These are phyloP conservation scores for Xenotilapia longispinis DNA, from an alignment of 2,113 vertebrate genomes.

Conservation along the genomic window DNA sequence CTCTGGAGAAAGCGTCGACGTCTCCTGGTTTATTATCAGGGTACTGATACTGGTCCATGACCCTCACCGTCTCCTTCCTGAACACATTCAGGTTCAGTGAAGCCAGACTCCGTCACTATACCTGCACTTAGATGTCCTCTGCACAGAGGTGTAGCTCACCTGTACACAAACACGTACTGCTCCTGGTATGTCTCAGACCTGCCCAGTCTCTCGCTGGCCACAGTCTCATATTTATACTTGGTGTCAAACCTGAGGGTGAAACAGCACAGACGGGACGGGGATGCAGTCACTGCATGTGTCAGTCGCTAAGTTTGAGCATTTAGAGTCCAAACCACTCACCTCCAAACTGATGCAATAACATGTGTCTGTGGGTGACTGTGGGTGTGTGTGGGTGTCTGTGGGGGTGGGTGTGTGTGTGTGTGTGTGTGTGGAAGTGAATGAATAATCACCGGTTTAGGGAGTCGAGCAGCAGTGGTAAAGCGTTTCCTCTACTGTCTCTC, in stretches of 20 bases:
- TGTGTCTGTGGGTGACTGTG: neutral
- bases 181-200: conserved; percentile 70
- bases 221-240: conserved; percentile 34
- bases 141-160: conserved; percentile 39
- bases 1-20: conserved; percentile 70
- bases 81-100: neutral
- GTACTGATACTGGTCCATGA: conserved; percentile 63
- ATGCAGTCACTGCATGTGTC: neutral
- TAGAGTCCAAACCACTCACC: neutral
- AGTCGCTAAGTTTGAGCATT: neutral
- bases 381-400: neutral
- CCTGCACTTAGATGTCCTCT: neutral
- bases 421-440: neutral
- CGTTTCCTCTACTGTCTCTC: conserved; percentile 58
- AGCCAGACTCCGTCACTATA: neutral
- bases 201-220: conserved; percentile 73
- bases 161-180: conserved; percentile 79
- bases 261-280: neutral
- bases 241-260: conserved; percentile 21
- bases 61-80: conserved; percentile 52
- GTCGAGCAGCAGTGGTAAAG: conserved; percentile 40
- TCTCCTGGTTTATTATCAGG: conserved; percentile 60
- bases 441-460: conserved; percentile 48
- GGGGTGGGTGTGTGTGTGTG: neutral
- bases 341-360: neutral